phyloP scores from a whole-genome alignment of 2,797 vertebrate species.

The Aplochiton taeniatus region DNA sequence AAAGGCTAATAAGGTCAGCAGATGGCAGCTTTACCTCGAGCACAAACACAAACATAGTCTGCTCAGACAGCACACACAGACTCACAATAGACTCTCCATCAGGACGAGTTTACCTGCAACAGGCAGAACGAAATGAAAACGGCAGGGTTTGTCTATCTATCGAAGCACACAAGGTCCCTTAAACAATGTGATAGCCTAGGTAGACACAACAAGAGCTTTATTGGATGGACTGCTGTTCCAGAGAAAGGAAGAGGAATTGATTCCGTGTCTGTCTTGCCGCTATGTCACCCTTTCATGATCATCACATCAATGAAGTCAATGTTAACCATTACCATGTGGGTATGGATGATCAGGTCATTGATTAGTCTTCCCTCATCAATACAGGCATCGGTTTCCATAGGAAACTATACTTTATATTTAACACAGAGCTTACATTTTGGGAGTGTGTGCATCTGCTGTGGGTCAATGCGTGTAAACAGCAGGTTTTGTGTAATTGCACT shows the following conservation, averaged over 20 bases:
- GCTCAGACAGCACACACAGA: background rate
- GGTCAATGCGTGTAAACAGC: constrained; percentile 18
- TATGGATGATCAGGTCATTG: constrained; percentile 8
- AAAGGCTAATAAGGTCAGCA: background rate
- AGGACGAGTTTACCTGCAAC: background rate
- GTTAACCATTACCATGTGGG: background rate
- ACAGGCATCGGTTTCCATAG: constrained; percentile 8
- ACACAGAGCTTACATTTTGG: constrained; percentile 6
- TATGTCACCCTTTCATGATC: constrained; percentile 20
- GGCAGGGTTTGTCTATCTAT: background rate
- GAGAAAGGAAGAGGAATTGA: constrained; percentile 13
- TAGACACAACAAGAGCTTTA: constrained; percentile 1
- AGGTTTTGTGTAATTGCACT: constrained; percentile 62
- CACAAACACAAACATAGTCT: background rate
- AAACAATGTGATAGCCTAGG: background rate
- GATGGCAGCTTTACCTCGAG: background rate
- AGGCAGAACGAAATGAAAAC: background rate
- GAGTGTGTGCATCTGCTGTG: background rate
- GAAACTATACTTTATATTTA: constrained; percentile 8
- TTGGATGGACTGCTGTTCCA: background rate
- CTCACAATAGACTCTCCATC: background rate
- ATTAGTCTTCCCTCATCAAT: constrained; percentile 28
- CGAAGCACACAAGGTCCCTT: background rate
- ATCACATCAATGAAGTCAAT: constrained; percentile 3
- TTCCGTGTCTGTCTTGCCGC: background rate